Evolutionary conservation across 2,113 vertebrate genomes (phyloP).

Genomic region (Emydocephalus ijimae): DNA sequence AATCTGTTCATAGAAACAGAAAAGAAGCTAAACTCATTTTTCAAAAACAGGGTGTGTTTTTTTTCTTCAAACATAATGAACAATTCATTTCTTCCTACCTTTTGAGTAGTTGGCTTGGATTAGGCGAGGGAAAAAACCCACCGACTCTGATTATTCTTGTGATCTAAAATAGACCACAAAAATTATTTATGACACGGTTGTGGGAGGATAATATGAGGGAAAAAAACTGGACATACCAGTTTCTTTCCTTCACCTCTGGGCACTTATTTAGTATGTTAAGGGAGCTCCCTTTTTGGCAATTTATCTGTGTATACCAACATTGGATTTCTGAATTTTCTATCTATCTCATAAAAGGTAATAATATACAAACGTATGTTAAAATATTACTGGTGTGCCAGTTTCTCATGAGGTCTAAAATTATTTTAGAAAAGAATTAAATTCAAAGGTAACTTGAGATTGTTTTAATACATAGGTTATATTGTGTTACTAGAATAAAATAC

Average conservation of each 20-base stretch:
- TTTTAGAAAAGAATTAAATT: background rate
- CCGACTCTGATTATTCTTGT: background rate
- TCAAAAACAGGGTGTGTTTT: background rate
- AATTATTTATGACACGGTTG: background rate
- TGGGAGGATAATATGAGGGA: background rate
- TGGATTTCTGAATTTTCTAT: background rate
- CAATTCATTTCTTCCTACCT: background rate
- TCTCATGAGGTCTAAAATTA: background rate
- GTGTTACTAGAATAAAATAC: background rate
- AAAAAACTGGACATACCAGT: background rate
- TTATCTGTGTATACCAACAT: background rate
- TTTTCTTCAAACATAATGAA: background rate
- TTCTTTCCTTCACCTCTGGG: background rate
- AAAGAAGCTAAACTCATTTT: background rate
- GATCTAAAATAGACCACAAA: background rate
- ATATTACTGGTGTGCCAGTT: background rate
- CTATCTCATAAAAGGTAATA: background rate
- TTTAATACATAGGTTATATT: background rate
- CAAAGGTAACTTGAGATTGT: background rate
- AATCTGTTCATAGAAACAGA: background rate
- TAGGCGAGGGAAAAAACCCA: background rate
- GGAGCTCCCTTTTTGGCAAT: background rate
- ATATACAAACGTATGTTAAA: background rate
- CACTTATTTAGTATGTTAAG: background rate
- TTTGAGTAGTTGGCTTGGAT: background rate